Base-by-base conservation (phyloP, 1,140 invertebrate genomes). In the Calosoma granatense region DNA sequence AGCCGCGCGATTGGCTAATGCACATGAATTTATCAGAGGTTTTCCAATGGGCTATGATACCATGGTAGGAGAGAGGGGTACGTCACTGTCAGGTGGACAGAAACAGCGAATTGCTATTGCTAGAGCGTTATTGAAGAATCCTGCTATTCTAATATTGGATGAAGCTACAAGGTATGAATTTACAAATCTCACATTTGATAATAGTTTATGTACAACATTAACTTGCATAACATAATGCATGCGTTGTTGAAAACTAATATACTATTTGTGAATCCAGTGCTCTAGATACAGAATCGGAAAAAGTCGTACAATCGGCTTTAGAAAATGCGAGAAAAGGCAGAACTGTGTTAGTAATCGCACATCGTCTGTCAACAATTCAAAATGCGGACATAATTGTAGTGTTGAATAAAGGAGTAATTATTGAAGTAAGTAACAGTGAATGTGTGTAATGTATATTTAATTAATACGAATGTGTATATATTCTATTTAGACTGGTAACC, bases 71-170 rank as follows among this genome's bases (percentile, higher is more conserved):
- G 92, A 97, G 74, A 72, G 91, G 55, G 93, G 93, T 1, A 81
- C 85, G n/a, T 86, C 91, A 36, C 75, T 97, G 20, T 93, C 90
- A 56, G 92, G 92, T 1, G 92, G 92, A 0, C 92, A 96, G 72
- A 90, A 93, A 63, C 92, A 95, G 69, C 77, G 92, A 58, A 88
- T 96, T 60, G 90, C 91, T 9, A 95, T 96, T 60, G 92, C 92
- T 0, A 71, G 92, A 58, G 92, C 92, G 0, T 76, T 96, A 15
- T 68, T 95, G 1, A 94, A 94, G 74, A 85, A 92, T 67, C 93
- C 92, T 0, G 80, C 82, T 15, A 82, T 96, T 60, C 75, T 95
- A 41, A 83, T 95, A 62, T 69, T 94, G 26, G 92, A 96, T 75
- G 92, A 96, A 78, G 92, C 92, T 17, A 95, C 92, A 2, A 93